phyloP scores from a whole-genome alignment of 2,888 invertebrate species.

The Oegoconia quadripuncta region DNA sequence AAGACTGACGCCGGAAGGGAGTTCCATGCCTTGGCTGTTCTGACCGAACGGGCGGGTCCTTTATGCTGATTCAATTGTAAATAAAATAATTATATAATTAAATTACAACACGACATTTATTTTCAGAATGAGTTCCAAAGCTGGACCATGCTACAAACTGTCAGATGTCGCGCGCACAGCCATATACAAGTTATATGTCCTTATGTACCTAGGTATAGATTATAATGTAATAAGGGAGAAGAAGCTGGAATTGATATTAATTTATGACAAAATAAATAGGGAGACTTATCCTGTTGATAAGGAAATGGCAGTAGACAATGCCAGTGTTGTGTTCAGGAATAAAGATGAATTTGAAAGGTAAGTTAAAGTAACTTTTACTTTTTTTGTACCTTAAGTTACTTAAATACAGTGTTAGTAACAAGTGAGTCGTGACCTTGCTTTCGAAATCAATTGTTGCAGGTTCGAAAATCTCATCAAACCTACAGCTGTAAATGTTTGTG shows the following conservation, averaged over 20 bases:
- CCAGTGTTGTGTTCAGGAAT: slow-evolving; percentile 55
- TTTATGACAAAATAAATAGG: slow-evolving; percentile 48
- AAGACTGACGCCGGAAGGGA: too few species aligned
- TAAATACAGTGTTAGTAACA: background rate
- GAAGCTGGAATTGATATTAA: slow-evolving; percentile 51
- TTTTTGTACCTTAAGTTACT: slow-evolving; percentile 40
- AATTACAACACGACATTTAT: too few species aligned
- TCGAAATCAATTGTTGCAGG: too few species aligned
- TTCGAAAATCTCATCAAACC: too few species aligned
- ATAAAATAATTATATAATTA: slow-evolving; percentile 12
- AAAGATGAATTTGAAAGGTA: slow-evolving; percentile 57
- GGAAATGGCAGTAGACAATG: slow-evolving; percentile 48
- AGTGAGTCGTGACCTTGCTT: too few species aligned
- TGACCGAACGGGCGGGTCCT: too few species aligned
- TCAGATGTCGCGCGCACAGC: slow-evolving; percentile 42
- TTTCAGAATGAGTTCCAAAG: slow-evolving; percentile 49
- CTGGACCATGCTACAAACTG: slow-evolving; percentile 57
- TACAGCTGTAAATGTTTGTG: too few species aligned
- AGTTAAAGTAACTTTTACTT: background rate
- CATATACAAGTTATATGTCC: slow-evolving; percentile 52
- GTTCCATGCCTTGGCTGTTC: too few species aligned
- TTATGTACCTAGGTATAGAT: slow-evolving; percentile 68
- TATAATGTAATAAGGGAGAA: slow-evolving; percentile 55
- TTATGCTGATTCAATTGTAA: background rate
- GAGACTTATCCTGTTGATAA: slow-evolving; percentile 60